Evolutionary conservation across 2,113 vertebrate genomes (phyloP).

Genomic region (Ptilonorhynchus violaceus): DNA sequence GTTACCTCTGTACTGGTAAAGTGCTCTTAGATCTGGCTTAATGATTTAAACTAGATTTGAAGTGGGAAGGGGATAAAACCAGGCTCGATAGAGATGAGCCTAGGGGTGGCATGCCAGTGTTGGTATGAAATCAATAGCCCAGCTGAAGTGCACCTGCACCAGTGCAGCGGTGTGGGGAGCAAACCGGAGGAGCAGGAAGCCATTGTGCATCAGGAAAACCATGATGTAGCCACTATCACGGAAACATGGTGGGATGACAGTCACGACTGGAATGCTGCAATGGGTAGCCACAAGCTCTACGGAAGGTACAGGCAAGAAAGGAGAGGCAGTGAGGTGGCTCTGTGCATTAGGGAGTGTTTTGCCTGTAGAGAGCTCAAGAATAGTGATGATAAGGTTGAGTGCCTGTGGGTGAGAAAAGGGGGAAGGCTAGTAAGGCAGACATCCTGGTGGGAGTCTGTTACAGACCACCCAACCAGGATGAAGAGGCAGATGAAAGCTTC

Average conservation of each 20-base stretch:
- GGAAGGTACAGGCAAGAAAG: background rate
- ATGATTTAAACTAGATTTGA: background rate
- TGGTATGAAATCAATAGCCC: background rate
- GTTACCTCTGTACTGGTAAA: background rate
- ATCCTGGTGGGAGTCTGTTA: background rate
- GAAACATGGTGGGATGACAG: fast-evolving
- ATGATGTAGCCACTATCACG: fast-evolving
- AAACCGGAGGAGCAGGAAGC: background rate
- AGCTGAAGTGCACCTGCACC: background rate
- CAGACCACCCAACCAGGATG: background rate
- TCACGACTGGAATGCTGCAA: fast-evolving
- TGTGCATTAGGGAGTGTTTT: background rate
- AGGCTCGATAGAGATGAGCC: background rate
- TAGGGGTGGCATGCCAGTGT: too few relatives aligned
- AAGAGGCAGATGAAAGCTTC: background rate
- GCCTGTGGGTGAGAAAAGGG: background rate
- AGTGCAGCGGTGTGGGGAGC: background rate
- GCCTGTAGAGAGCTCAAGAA: background rate
- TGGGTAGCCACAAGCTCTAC: background rate
- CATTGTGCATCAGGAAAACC: background rate
- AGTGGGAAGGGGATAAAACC: background rate
- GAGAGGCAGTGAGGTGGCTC: background rate
- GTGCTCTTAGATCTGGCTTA: background rate
- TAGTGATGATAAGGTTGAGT: background rate
- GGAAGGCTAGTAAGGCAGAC: background rate